Evolutionary conservation across 2,797 vertebrate genomes (phyloP), one percentile per base, ranked within the genome.

Genomic region (Kryptolebias ocellatus): DNA sequence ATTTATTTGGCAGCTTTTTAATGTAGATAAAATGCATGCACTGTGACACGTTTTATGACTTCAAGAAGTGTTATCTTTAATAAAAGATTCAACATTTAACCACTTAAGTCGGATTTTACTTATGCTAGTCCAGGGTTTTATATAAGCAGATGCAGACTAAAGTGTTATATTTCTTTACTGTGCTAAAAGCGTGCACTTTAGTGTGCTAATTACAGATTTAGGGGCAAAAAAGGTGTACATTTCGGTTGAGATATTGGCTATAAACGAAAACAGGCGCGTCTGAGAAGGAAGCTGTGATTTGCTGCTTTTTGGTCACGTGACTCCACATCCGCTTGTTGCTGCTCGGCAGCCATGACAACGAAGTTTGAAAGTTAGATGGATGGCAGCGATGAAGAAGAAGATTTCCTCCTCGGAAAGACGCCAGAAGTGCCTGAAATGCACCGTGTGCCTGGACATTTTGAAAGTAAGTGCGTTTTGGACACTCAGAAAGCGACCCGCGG

Each of bases 221-320:
- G 7, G 31, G 7, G 31, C 31, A 34, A 34, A 4, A 34, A 34
- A 42, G 9, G 6, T 42, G 39, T 49, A 49, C n/a, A 49, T 49
- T 46, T 15, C 17, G 16, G 15, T 18, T 9, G n/a, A 49, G n/a
- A 49, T 3, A 12, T 42, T 24, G 16, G 4, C 16, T 11, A 11
- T 47, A 39, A 45, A 45, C 7, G 6, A 18, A 34, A 2, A n/a
- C 17, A 4, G 29, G 14, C 15, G 29, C n/a, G 9, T 10, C 31
- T 16, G 14, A 54, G 42, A 5, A 34, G 14, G 20, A 20, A 28
- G 29, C 17, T 51, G 11, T 81, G 69, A 88, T 88, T 90, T 2
- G 85, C 50, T 54, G 0, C 70, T 81, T 71, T 39, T 75, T 80
- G 80, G 78, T 93, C 92, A 92, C 91, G 78, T 95, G 96, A 93